These are phyloP conservation scores for Agrochola macilenta DNA, from an alignment of 2,888 invertebrate species.

Conservation along the genomic window DNA sequence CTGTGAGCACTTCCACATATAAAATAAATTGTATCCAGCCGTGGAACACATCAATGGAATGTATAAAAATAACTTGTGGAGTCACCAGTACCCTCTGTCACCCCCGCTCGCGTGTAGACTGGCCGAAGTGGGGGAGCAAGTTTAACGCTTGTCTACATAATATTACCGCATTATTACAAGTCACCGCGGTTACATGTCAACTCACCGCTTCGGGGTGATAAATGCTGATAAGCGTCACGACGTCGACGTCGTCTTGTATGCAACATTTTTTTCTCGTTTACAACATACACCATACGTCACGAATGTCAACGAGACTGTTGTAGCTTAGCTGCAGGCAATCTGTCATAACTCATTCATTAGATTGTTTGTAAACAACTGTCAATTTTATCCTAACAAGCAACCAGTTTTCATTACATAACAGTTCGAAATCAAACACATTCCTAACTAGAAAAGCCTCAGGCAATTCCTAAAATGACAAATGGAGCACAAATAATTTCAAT, in stretches of 20 bases:
- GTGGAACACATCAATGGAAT: conserved; percentile 44
- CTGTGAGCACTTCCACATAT: conserved; percentile 39
- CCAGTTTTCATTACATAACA: conserved; percentile 15
- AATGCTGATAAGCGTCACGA: conserved; percentile 54
- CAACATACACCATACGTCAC: not conserved
- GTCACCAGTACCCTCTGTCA: conserved; percentile 73
- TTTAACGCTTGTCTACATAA: conserved; percentile 82
- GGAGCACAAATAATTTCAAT: conserved; percentile 53
- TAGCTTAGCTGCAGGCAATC: not conserved
- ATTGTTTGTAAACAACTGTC: conserved; percentile 37
- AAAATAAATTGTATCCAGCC: conserved; percentile 63
- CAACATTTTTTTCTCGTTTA: conserved; percentile 26
- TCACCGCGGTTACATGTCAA: conserved; percentile 66
- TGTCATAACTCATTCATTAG: conserved; percentile 12
- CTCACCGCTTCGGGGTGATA: conserved; percentile 61
- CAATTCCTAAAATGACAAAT: conserved; percentile 55
- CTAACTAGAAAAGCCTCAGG: conserved; percentile 40
- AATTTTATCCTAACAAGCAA: conserved; percentile 23
- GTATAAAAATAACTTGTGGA: conserved; percentile 68
- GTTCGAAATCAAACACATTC: conserved; percentile 40
- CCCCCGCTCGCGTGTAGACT: conserved; percentile 73
- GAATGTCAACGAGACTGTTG: not conserved
- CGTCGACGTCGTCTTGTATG: conserved; percentile 30
- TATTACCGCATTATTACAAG: conserved; percentile 81
- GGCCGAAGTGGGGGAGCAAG: conserved; percentile 72